Percentiles rank a stretch among this genome's conserved stretches.
These are phyloP conservation scores for Peribatodes rhomboidaria DNA, from an alignment of 2,888 invertebrate species.

Conservation along the genomic window DNA sequence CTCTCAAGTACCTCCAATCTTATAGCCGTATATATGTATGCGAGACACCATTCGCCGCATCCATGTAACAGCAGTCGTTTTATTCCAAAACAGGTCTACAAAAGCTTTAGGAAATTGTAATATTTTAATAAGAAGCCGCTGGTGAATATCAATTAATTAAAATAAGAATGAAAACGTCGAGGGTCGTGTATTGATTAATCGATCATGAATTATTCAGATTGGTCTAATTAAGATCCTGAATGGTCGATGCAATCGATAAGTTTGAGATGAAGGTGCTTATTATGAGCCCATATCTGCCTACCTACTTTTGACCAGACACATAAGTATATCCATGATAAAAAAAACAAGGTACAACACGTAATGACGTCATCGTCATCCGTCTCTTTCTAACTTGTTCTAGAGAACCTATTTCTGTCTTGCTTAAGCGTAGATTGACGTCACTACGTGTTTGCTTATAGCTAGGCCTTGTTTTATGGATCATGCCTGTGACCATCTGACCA, in stretches of 20 bases:
- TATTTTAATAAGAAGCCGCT: conserved; percentile 77
- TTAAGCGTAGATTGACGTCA: too few relatives aligned
- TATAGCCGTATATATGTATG: too few relatives aligned
- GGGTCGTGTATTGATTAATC: conserved; percentile 64
- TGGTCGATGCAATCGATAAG: conserved; percentile 4
- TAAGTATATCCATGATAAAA: too few relatives aligned
- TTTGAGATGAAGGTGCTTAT: conserved; percentile 10
- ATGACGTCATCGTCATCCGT: too few relatives aligned
- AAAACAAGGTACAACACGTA: too few relatives aligned
- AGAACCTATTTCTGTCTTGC: too few relatives aligned
- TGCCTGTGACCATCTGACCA: conserved; percentile 55
- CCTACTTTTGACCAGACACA: background rate
- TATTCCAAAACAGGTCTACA: conserved; percentile 73
- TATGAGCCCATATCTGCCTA: conserved; percentile 1
- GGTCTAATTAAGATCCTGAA: conserved; percentile 31
- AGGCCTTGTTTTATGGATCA: conserved; percentile 35
- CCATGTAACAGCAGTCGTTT: conserved; percentile 62
- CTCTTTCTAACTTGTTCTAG: too few relatives aligned
- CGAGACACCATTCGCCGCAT: conserved; percentile 52
- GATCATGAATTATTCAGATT: conserved; percentile 68
- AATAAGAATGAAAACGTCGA: conserved; percentile 66
- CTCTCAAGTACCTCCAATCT: too few relatives aligned
- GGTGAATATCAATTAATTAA: conserved; percentile 76
- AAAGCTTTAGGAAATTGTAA: conserved; percentile 76
- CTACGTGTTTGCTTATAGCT: too few relatives aligned